phyloP scores from a whole-genome alignment of 2,797 vertebrate species.

The Xyrichtys novacula region DNA sequence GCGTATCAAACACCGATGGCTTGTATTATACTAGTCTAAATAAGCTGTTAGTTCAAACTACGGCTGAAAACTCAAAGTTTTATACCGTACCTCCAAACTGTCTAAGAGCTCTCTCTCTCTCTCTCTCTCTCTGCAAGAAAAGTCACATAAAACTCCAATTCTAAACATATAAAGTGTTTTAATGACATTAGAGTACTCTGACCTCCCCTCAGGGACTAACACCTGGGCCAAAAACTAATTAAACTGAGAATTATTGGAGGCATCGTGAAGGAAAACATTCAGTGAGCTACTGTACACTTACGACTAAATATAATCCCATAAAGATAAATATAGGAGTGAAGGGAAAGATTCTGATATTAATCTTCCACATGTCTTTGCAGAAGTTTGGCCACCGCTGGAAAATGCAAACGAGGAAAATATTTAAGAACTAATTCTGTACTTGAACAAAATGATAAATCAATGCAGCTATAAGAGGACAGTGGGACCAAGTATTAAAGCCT shows the following conservation, averaged over 20 bases:
- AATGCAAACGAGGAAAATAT: constrained; percentile 2
- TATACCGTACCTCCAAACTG: constrained; percentile 25
- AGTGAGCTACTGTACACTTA: constrained; percentile 34
- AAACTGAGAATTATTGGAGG: constrained; percentile 47
- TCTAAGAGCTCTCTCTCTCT: constrained; percentile 36
- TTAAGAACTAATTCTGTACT: constrained; percentile 7
- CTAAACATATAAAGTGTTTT: constrained; percentile 61
- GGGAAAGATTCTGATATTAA: constrained; percentile 20
- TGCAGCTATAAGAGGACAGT: constrained; percentile 15
- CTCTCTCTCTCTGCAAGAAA: constrained; percentile 21
- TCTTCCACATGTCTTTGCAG: constrained; percentile 7
- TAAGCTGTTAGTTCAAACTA: constrained; percentile 36
- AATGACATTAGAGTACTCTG: constrained; percentile 46
- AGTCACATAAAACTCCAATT: constrained; percentile 52
- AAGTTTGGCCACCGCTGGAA: constrained; percentile 6
- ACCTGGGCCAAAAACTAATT: constrained; percentile 60
- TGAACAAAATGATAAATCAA: constrained; percentile 31
- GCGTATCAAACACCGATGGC: constrained; percentile 52
- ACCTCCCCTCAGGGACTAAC: constrained; percentile 40
- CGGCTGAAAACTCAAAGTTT: constrained; percentile 38
- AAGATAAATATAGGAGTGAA: constrained; percentile 41
- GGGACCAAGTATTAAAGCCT: constrained; percentile 20
- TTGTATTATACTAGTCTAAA: constrained; percentile 52
- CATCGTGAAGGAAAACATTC: constrained; percentile 38
- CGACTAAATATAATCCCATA: constrained; percentile 39